phyloP scores from a whole-genome alignment of 2,113 vertebrate species.

The Phoxinus phoxinus region DNA sequence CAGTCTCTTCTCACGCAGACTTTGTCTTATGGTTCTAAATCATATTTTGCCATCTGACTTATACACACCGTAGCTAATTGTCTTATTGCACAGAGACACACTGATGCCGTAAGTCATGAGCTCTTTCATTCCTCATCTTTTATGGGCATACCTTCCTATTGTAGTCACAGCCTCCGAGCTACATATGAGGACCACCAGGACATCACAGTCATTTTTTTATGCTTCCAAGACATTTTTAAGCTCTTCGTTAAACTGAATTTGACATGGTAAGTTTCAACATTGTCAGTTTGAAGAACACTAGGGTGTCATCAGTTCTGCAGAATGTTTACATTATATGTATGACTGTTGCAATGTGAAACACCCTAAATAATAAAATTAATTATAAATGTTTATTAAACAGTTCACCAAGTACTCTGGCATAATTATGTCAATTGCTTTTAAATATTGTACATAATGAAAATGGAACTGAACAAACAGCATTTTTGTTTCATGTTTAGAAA shows the following conservation, averaged over 20 bases:
- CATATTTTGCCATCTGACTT: background rate
- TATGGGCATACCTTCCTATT: background rate
- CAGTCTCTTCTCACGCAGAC: background rate
- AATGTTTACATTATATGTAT: background rate
- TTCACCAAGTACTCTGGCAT: background rate
- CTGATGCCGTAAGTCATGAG: conserved; percentile 1
- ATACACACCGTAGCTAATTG: background rate
- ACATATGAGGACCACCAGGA: background rate
- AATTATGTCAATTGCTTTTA: background rate
- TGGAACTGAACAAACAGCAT: background rate
- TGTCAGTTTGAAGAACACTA: background rate
- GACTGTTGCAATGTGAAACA: background rate
- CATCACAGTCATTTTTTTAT: conserved; percentile 12
- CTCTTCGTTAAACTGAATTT: conserved; percentile 8
- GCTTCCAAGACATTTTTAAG: background rate
- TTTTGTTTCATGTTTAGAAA: background rate
- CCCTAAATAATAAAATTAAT: background rate
- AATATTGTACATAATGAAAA: background rate
- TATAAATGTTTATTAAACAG: background rate
- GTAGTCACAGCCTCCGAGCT: background rate
- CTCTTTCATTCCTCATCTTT: conserved; percentile 19
- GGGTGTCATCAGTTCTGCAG: background rate
- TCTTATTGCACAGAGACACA: background rate
- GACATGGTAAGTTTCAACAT: background rate
- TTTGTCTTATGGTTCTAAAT: background rate